Evolutionary conservation across 2,888 invertebrate species (phyloP).

Genomic region (Dichetophora obliterata): DNA sequence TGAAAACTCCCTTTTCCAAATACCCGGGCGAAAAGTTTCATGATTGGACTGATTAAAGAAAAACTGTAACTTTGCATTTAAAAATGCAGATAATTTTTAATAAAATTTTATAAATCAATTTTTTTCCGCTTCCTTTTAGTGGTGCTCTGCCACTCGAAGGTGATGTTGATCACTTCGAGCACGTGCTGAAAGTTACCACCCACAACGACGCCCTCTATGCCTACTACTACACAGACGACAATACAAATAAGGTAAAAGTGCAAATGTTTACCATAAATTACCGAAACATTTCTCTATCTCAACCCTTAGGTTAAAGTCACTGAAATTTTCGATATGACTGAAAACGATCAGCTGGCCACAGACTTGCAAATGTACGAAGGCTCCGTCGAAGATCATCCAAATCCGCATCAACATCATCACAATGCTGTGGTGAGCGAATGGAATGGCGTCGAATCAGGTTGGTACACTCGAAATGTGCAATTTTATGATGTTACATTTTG

Average conservation of each 20-base stretch:
- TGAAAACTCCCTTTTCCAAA: too few species aligned
- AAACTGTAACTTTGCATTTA: too few species aligned
- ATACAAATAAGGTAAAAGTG: conserved; percentile 78
- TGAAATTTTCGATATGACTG: conserved; percentile 90
- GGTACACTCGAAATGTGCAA: conserved; percentile 36
- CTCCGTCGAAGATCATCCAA: conserved; percentile 66
- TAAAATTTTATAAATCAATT: neutral
- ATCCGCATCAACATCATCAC: conserved; percentile 65
- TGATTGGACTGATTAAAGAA: too few species aligned
- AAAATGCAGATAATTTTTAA: neutral
- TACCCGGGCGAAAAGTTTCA: too few species aligned
- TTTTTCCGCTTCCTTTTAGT: conserved; percentile 49
- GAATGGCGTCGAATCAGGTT: conserved; percentile 69
- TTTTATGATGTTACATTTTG: neutral
- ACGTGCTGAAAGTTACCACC: conserved; percentile 81
- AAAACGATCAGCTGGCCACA: conserved; percentile 77
- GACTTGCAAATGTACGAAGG: conserved; percentile 66
- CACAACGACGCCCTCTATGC: conserved; percentile 90
- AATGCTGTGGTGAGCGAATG: conserved; percentile 67
- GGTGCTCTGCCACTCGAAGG: conserved; percentile 65
- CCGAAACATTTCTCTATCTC: neutral
- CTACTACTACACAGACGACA: conserved; percentile 89
- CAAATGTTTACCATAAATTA: neutral
- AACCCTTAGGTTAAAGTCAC: conserved; percentile 81
- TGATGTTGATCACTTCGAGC: conserved; percentile 77